phyloP scores from a whole-genome alignment of 2,113 vertebrate genomes.

The Ptyas mucosa region DNA sequence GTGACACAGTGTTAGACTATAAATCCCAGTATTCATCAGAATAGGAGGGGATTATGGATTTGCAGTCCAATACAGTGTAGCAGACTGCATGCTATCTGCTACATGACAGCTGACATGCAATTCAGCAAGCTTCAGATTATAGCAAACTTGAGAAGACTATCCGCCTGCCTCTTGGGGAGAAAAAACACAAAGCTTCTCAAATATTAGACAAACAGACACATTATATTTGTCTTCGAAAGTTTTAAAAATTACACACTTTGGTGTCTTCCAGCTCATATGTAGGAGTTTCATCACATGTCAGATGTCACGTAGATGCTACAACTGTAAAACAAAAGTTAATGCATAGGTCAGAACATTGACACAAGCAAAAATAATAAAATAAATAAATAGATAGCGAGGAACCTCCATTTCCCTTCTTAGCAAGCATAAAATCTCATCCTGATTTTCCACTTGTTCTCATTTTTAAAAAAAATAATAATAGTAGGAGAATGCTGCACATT shows the following conservation, averaged over 20 bases:
- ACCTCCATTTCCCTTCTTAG: slow-evolving; percentile 9
- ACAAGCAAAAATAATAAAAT: slow-evolving; percentile 27
- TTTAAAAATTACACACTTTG: slow-evolving; percentile 53
- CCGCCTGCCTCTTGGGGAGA: slow-evolving; percentile 49
- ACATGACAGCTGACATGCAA: slow-evolving; percentile 7
- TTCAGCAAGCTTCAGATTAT: slow-evolving; percentile 38
- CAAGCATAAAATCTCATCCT: neutral
- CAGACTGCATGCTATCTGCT: neutral
- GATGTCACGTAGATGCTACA: slow-evolving; percentile 57
- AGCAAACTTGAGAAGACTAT: slow-evolving; percentile 27
- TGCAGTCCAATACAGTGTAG: neutral
- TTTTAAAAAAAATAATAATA: neutral
- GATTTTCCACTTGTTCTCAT: neutral
- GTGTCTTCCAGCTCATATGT: slow-evolving; percentile 52
- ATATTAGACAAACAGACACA: slow-evolving; percentile 48
- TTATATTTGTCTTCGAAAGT: slow-evolving; percentile 57
- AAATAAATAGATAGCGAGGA: neutral
- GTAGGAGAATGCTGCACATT: neutral
- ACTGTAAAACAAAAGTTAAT: slow-evolving; percentile 53
- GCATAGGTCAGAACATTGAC: slow-evolving; percentile 51
- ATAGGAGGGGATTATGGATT: neutral
- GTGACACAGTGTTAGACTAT: neutral
- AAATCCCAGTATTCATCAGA: neutral
- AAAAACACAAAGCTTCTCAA: slow-evolving; percentile 30
- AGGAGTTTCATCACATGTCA: slow-evolving; percentile 36